Evolutionary conservation across 1,140 invertebrate genomes (phyloP).

Genomic region (Cotesia typhae): DNA sequence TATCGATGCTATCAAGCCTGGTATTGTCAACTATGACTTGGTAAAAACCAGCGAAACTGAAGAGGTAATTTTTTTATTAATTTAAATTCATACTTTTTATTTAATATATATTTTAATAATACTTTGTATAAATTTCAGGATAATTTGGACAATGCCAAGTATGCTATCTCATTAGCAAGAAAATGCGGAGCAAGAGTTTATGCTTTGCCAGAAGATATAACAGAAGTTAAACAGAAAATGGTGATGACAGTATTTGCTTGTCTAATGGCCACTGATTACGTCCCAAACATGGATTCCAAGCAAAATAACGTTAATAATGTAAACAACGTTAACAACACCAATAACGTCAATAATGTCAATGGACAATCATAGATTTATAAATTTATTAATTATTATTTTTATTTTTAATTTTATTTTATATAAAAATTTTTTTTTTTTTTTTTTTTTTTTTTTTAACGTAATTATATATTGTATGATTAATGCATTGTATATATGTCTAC

Average conservation of each 20-base stretch:
- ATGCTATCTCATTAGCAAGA: constrained; percentile 96
- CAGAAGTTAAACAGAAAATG: constrained; percentile 98
- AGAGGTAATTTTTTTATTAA: constrained; percentile 73
- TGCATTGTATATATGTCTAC: constrained; percentile 32
- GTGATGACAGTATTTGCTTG: constrained; percentile 99
- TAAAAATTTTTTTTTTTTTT: background rate
- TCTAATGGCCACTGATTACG: constrained; percentile 95
- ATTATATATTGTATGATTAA: constrained; percentile 24
- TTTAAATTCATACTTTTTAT: background rate
- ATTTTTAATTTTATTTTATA: background rate
- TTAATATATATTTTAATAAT: constrained; percentile 14
- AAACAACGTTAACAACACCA: constrained; percentile 34
- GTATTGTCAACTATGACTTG: constrained; percentile 92
- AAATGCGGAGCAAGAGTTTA: constrained; percentile 98
- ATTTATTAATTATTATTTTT: background rate
- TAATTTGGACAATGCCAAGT: constrained; percentile 95
- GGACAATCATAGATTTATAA: constrained; percentile 5
- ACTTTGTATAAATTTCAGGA: constrained; percentile 72
- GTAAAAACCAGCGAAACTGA: constrained; percentile 80
- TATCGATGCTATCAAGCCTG: constrained; percentile 96
- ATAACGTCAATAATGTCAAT: constrained; percentile 54
- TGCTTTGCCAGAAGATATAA: constrained; percentile 98
- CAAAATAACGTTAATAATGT: constrained; percentile 54
- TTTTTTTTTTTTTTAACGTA: too few species aligned
- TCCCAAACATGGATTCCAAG: constrained; percentile 81